Evolutionary conservation across 2,888 invertebrate species (phyloP), one percentile per base, ranked within the genome.

Genomic region (Melanargia galathea): DNA sequence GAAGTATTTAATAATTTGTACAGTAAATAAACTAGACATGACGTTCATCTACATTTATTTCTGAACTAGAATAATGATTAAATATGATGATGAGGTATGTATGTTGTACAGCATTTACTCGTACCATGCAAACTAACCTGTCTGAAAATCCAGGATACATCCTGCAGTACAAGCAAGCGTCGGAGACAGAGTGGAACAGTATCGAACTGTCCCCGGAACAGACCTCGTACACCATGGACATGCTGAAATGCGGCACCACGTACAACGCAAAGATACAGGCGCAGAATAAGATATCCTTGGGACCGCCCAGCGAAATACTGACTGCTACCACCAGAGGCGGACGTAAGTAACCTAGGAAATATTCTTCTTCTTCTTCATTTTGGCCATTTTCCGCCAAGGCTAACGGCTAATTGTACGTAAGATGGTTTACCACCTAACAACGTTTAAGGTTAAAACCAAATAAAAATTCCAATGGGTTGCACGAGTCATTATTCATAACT

Each of bases 221-320:
- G 65, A 93, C 93, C 4, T 94, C 94, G 0, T 94, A 94, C 77
- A 93, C 94, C 0, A 88, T 96, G 73, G 94, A 95, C 62, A 94
- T 94, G 76, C 87, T 97, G 0, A 94, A 94, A 70, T 97, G 97
- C 74, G 97, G 97, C 0, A 95, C 96, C 0, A 92, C 93, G 0
- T 97, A 97, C 79, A 93, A 94, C 71, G 94, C 96, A 1, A 94
- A 94, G 70, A 91, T 97, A 64, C 94, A 94, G 26, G 96, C 96
- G 0, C 93, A 93, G 64, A 97, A 97, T 84, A 93, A 93, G 71
- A 94, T 96, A 33, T 96, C 97, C 0, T 92, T 93, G 5, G 96
- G 96, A 63, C 93, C 93, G 2, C 92, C 94, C 0, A 96, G 96
- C 75, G 89, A 93, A 7, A 81, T 93, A 2, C 92, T 96, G 13